Evolutionary conservation across 2,888 invertebrate genomes (phyloP), one percentile per base, ranked within the genome.

Genomic region (Phasia obesa): DNA sequence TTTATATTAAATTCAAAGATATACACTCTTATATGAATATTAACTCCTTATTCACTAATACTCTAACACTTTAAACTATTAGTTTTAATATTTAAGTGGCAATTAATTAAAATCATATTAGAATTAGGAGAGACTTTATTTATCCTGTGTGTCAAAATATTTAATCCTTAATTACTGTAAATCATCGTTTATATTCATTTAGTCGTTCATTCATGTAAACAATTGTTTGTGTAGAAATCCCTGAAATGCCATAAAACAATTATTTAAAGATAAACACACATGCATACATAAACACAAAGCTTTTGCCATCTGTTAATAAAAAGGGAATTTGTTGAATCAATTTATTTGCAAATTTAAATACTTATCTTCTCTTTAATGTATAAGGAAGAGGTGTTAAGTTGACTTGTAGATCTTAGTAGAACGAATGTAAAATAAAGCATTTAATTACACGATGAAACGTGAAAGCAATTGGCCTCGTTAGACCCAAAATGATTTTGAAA

Each of bases 381-480:
- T 11, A 35, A 35, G 7, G 35, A n/a, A n/a, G n/a, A 11, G 3
- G 5, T 11, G 35, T 9, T 2, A 11, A 35, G 11, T 11, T 35
- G 35, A 11, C 11, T 35, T 11, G 11, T 27, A 17, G 2, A 3
- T n/a, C 3, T n/a, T 23, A 1, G 5, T 2, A 27, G n/a, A 11
- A n/a, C n/a, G 1, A 17, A n/a, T 27, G 42, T 7, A 31, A 73
- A 60, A 62, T 49, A 73, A 73, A 73, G 53, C 53, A 73, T 62
- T 62, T 51, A 42, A 35, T 73, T 60, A 15, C 17, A 17, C 9
- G n/a, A 55, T 27, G 23, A 51, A 25, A 51, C 51, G 38, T 42
- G 23, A 60, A 2, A 13, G 3, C 60, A 53, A 62, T 73, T 73
- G 53, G 21, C 62, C 70, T 38, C 47, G 35, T 70, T 59, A 62